These are phyloP conservation scores for Chelonia mydas DNA, from an alignment of 2,797 vertebrate species.

Conservation along the genomic window DNA sequence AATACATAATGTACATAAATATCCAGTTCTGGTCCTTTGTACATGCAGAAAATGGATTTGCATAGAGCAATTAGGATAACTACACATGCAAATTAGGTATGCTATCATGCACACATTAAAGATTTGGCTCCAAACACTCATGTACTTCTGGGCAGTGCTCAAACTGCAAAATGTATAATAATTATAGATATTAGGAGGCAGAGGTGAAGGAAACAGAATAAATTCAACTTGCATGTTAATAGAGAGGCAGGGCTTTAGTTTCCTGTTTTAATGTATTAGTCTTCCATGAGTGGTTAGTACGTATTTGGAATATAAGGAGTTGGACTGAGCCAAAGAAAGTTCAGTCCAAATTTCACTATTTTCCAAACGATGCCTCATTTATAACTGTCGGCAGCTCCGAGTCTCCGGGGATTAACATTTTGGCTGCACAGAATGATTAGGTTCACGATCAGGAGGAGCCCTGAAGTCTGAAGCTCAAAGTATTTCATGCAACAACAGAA, in stretches of 20 bases:
- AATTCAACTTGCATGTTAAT: constrained; percentile 11
- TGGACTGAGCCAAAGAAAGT: constrained; percentile 59
- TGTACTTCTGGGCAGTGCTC: not conserved
- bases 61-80: rapidly evolving
- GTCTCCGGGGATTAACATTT: constrained; percentile 12
- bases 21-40: rapidly evolving
- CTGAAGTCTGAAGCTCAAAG: not conserved
- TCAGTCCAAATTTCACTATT: constrained; percentile 72
- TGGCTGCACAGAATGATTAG: constrained; percentile 29
- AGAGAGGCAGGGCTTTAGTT: constrained; percentile 33
- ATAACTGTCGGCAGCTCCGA: constrained; percentile 55
- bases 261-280: constrained; percentile 46
- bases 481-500: rapidly evolving
- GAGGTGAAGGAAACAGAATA: constrained; percentile 57
- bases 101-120: rapidly evolving
- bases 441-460: constrained; percentile 50
- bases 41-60: not conserved
- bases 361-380: constrained; percentile 77
- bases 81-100: not conserved
- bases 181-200: not conserved
- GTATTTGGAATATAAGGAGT: constrained; percentile 55
- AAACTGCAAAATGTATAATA: not conserved
- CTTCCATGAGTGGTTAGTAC: constrained; percentile 41
- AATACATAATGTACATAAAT: rapidly evolving
- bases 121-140: rapidly evolving